Base-by-base conservation (phyloP, 2,797 vertebrate species). In the Peromyscus melanophrys region DNA sequence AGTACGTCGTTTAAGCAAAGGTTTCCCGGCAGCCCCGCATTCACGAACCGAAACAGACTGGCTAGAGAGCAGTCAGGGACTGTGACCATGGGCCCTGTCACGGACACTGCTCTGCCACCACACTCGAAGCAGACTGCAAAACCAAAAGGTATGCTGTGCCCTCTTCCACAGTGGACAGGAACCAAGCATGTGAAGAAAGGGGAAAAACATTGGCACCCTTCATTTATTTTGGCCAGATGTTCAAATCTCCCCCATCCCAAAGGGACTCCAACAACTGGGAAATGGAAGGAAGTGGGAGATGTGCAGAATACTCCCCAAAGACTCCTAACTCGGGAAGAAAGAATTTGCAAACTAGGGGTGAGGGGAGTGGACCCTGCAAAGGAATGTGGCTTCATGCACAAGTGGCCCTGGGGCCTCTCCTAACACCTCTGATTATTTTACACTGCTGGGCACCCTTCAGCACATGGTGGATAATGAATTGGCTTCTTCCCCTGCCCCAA, bases 1-100 rank as follows among this genome's bases (percentile, higher is more conserved):
- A 3, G 71, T 78, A 97, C 97, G 92, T 98, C 94, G 40, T 97
- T 94, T 75, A 96, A 96, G 96, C 97, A 93, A 95, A 95, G 98
- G 92, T 93, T 94, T 96, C 92, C 96, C 93, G 93, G 97, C 92
- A 93, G 46, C 89, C 63, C 80, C 94, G 65, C 21, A 69, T 93
- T 96, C 96, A 96, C 73, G 96, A 97, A 89, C 98, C 40, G 27
- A 90, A 96, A 96, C 69, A 95, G 88, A 88, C 0, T 61, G 86
- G 92, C 90, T 2, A 0, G 88, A 93, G 91, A 94, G 94, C 57
- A 4, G 3, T 92, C 37, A 90, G 96, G 84, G 96, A 96, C 97
- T 95, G 40, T 77, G 78, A 1, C 13, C 0, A 0, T 40, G 76
- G 90, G 93, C 96, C 88, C 91, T 40, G 5, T 65, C 96, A 75